Evolutionary conservation across 1,140 invertebrate species (phyloP).

Genomic region (Rhopalosiphum maidis): DNA sequence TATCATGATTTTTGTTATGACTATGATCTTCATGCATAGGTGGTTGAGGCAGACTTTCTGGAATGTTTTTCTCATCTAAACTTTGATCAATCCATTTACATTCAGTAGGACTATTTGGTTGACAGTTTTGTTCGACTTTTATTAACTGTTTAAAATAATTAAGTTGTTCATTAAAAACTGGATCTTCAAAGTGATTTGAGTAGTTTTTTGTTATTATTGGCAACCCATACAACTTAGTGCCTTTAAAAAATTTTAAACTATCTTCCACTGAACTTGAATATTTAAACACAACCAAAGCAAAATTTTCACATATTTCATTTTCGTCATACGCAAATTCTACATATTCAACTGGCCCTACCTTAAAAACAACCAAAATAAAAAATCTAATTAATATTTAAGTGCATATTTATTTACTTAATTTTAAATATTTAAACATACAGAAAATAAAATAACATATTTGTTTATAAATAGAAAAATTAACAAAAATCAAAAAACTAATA

Average conservation of each 20-base stretch:
- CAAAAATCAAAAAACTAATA: neutral
- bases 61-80: conserved; percentile 24
- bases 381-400: neutral
- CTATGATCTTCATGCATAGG: neutral
- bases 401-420: neutral
- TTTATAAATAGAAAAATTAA: neutral
- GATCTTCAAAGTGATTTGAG: conserved; percentile 16
- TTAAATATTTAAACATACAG: neutral
- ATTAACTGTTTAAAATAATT: conserved; percentile 45
- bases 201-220: conserved; percentile 25
- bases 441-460: neutral
- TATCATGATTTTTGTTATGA: neutral
- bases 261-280: conserved; percentile 43
- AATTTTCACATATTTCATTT: conserved; percentile 22
- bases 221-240: conserved; percentile 22
- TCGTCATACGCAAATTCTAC: conserved; percentile 19
- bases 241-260: conserved; percentile 28
- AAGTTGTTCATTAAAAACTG: conserved; percentile 32
- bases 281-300: conserved; percentile 41
- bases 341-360: conserved; percentile 47
- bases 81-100: neutral
- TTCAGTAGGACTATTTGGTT: neutral
- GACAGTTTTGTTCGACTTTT: neutral
- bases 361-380: neutral
- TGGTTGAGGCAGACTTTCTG: conserved; percentile 43